Base-by-base conservation (phyloP, 1,140 invertebrate species). In the Rhagoletis pomonella region DNA sequence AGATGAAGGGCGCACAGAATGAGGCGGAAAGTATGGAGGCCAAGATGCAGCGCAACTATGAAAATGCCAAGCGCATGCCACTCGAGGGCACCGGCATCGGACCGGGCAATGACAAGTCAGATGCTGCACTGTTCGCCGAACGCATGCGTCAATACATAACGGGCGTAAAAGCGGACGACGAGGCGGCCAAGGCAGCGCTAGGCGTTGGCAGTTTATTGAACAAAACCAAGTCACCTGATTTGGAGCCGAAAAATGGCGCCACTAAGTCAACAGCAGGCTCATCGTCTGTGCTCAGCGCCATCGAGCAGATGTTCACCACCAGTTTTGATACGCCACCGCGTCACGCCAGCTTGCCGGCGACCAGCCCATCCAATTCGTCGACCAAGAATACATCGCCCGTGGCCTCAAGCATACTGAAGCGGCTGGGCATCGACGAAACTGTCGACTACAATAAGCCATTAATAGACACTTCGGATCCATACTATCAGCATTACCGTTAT, bases 281-380 rank as follows among this genome's bases (percentile, higher is more conserved):
- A 9, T 91, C 90, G 0, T 92, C 98, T 0, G 98, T 99, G 47
- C 94, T 99, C 4, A 98, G 98, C 92, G 98, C 98, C 50, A 98
- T 99, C 89, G 98, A 99, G 93, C 98, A 98, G 92, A 95, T 99
- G 90, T 99, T 99, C 91, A 98, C 99, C 91, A 99, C 98, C 92
- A 99, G 98, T 93, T 99, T 99, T 91, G 98, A 98, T 91, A 97
- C 97, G 7, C 95, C 97, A 67, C 95, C 96, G 4, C 94, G 97
- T 73, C 96, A 97, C 93, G 89, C 91, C 69, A 91, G 88, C 67
- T 86, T 92, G 14, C 91, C 91, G 4, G 91, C 91, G 0, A 91
- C 91, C 59, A 92, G 91, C 87, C 94, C 94, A 39, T 95, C 94
- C 29, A 95, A 94, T 73, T 94, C 95, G 4, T 93, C 94, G 2